Base-by-base conservation (phyloP, 2,888 invertebrate species). In the Drosophila paramelanica region DNA sequence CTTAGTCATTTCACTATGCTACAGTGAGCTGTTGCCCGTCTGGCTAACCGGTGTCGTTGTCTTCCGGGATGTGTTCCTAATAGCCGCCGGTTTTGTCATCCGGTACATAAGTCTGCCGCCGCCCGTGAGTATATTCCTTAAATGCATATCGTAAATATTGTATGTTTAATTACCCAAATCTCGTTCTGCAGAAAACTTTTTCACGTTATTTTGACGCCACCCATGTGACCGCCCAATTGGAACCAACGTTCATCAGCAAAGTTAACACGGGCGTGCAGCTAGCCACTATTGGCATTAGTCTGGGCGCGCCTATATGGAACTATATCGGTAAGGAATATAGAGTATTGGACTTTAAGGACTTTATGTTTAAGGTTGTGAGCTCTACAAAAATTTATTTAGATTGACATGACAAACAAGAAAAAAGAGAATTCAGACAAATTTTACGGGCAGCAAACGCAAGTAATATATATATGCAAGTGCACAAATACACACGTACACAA, bases 241-340 rank as follows among this genome's bases (percentile, higher is more conserved):
- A 96, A 17, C 99, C 99, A 6, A 98, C 98, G 11, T 94, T 96
- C 59, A 95, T 98, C 46, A 99, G 98, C 92, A 99, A 99, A 95
- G 94, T 98, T 2, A 99, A 99, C 92, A 99, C 99, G 7, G 96
- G 95, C 5, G 93, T 99, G 31, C 99, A 99, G 92, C 93, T 99
- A 49, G 92, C 95, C 45, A 93, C 98, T 71, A 96, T 98, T 58
- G 97, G 97, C 42, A 94, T 96, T 1, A 97, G 98, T 13, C 93
- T 99, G 46, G 97, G 97, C 11, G 97, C 98, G 13, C 98, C 98
- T 1, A 96, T 98, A 42, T 97, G 98, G 92, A 94, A 95, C 59
- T 98, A 95, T 92, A 94, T 97, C 4, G 92, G 93, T 92, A 45
- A 75, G 67, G 47, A 14, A n/a, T 17, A 60, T n/a, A 10, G n/a